Evolutionary conservation across 2,888 invertebrate species (phyloP).

Genomic region (Plemyria rubiginata): DNA sequence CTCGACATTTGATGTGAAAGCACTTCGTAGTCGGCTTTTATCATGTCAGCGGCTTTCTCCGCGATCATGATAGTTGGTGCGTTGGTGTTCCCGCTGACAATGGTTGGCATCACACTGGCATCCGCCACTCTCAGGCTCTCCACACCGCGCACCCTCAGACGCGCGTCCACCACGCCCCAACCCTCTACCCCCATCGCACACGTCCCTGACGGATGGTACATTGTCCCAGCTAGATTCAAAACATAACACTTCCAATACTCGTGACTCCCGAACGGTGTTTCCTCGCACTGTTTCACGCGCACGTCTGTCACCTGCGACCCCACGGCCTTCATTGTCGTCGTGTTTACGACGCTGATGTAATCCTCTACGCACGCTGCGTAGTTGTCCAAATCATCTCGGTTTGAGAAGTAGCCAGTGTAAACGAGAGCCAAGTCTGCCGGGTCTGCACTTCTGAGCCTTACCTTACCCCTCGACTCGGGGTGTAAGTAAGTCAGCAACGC

Average conservation of each 20-base stretch:
- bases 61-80: conserved; percentile 86
- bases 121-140: conserved; percentile 85
- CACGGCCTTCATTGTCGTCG: conserved; percentile 42
- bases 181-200: conserved; percentile 52
- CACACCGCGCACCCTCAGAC: conserved; percentile 77
- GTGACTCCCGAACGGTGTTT: conserved; percentile 49
- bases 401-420: conserved; percentile 52
- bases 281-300: conserved; percentile 51
- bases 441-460: conserved; percentile 52
- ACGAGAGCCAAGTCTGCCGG: conserved; percentile 54
- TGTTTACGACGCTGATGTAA: conserved; percentile 46
- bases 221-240: conserved; percentile 51
- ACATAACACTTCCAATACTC: conserved; percentile 65
- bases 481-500: conserved; percentile 50
- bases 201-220: conserved; percentile 54
- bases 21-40: conserved; percentile 61
- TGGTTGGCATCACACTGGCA: conserved; percentile 86
- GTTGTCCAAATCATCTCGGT: conserved; percentile 44
- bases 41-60: conserved; percentile 85
- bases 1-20: background rate
- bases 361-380: conserved; percentile 45
- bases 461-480: conserved; percentile 56
- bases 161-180: conserved; percentile 48
- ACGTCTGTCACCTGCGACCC: conserved; percentile 44
- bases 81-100: conserved; percentile 86